phyloP scores from a whole-genome alignment of 1,140 invertebrate species.

The Drosophila rufa region DNA sequence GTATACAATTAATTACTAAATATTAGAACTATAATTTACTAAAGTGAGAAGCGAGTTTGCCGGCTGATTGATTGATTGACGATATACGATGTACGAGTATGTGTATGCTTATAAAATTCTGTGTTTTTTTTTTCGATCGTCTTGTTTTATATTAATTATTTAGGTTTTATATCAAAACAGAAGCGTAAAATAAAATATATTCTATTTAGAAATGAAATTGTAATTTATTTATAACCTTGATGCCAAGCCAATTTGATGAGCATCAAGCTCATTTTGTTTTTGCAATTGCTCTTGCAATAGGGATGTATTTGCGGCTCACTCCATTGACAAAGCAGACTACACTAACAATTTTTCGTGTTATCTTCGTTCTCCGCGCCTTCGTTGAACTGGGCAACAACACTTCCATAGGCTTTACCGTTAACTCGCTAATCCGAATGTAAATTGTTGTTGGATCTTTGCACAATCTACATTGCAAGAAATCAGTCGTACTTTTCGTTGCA shows the following conservation, averaged over 20 bases:
- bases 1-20: constrained; percentile 51
- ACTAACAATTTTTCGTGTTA: too few species aligned
- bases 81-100: constrained; percentile 41
- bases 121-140: constrained; percentile 60
- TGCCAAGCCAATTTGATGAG: not conserved
- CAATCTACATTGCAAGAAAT: too few species aligned
- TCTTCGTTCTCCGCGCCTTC: too few species aligned
- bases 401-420: too few species aligned
- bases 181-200: constrained; percentile 78
- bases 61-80: constrained; percentile 60
- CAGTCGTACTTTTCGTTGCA: too few species aligned
- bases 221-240: not conserved
- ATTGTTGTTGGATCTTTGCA: too few species aligned
- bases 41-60: constrained; percentile 26
- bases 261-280: too few species aligned
- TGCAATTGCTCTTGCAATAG: too few species aligned
- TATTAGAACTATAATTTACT: constrained; percentile 43
- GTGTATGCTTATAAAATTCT: constrained; percentile 66
- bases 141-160: constrained; percentile 78
- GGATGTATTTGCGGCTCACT: too few species aligned
- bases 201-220: constrained; percentile 67
- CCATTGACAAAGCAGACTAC: too few species aligned
- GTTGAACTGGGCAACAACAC: too few species aligned
- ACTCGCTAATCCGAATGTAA: too few species aligned
- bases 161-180: constrained; percentile 78